These are phyloP conservation scores for Mellivora capensis DNA, from an alignment of 2,113 vertebrate genomes.

Conservation along the genomic window DNA sequence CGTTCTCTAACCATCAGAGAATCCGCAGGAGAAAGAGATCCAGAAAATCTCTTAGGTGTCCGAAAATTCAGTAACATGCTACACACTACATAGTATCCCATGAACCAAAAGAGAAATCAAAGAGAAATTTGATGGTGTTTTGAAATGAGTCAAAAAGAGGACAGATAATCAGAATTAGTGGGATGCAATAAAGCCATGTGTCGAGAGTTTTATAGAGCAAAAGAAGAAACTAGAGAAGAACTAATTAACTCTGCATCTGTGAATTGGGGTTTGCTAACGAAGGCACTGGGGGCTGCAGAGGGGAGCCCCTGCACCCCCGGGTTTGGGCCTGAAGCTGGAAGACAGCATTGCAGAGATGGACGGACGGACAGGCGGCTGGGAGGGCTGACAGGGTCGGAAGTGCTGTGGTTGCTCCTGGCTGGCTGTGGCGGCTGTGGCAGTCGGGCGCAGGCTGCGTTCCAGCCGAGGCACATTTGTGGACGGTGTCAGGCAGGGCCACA, in stretches of 20 bases:
- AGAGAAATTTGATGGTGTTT: not conserved
- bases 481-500: fast-evolving
- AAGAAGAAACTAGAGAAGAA: not conserved
- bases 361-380: fast-evolving
- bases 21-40: not conserved
- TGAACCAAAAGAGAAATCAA: not conserved
- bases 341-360: not conserved
- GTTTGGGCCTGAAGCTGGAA: not conserved
- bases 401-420: fast-evolving
- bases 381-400: not conserved
- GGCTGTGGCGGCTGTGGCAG: too few species aligned
- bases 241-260: fast-evolving
- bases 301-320: not conserved
- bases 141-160: not conserved
- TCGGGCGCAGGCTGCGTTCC: not conserved
- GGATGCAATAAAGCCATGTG: not conserved
- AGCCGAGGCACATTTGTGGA: too few species aligned
- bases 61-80: not conserved
- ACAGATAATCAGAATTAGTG: not conserved
- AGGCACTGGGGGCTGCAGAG: not conserved
- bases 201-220: not conserved
- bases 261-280: not conserved
- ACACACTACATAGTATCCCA: not conserved
- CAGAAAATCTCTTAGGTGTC: not conserved
- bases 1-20: not conserved